Evolutionary conservation across 2,113 vertebrate species (phyloP), one percentile per base, ranked within the genome.

Genomic region (Thomomys bottae): DNA sequence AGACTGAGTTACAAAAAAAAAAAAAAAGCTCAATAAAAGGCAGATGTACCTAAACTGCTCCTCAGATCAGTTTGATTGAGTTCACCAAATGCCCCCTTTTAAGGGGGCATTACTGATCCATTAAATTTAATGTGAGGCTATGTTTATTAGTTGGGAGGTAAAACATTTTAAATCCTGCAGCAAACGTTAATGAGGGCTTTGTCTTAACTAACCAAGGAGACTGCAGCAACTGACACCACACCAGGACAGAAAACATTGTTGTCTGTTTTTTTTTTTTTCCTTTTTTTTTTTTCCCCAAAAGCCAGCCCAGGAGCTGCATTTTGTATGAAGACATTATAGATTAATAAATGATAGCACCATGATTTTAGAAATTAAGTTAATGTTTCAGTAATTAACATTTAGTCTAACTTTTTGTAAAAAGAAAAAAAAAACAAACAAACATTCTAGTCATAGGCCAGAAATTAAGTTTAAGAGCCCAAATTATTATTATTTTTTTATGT

Each of bases 261-360:
- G 10, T 54, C 17, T 18, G 14, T 14, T 91, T 72, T 97, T 97
- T 91, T 66, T 68, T 57, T 24, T 61, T 21, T 11, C 24, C 6
- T 61, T 61, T 21, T 11, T 96, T 97, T 45, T 45, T 66, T 34
- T 11, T 0, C 34, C 4, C 97, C 97, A 97, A 98, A 98, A 98
- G 96, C 98, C 99, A 99, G 98, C 98, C 99, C 98, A 98, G 98
- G 98, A 99, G 99, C 97, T 98, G 98, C 97, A 98, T 98, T 97
- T 97, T 98, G 94, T 97, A 98, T 98, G 98, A 98, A 97, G 97
- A 98, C 98, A 97, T 97, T 98, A 98, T 96, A 98, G 98, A 98
- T 98, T 98, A 98, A 98, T 98, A 98, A 98, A 98, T 98, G 97
- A 98, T 99, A 99, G 99, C 99, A 99, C 99, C 99, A 99, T 99